Conservation (phyloP, 2,888 invertebrate species). For the Latrodectus elegans region DNA sequence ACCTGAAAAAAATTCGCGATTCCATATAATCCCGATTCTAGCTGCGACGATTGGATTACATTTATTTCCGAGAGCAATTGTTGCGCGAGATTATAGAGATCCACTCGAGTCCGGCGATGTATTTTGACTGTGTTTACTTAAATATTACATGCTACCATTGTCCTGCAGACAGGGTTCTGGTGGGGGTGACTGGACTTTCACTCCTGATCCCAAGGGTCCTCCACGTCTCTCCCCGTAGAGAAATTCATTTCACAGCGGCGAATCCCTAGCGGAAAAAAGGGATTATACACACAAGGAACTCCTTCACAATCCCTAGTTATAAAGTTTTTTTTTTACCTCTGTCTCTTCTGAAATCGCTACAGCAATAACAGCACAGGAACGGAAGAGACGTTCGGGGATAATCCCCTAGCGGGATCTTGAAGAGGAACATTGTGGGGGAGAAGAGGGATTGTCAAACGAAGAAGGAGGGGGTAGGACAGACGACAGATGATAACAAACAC, state of each 20-base stretch:
- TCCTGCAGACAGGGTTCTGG: too few relatives aligned
- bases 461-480: conserved; percentile 24
- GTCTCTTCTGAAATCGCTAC: not conserved
- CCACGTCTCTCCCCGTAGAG: not conserved
- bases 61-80: too few relatives aligned
- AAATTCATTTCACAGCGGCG: not conserved
- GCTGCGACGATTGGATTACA: too few relatives aligned
- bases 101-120: too few relatives aligned
- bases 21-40: too few relatives aligned
- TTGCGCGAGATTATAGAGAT: too few relatives aligned
- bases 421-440: not conserved
- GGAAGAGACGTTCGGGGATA: not conserved
- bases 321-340: not conserved
- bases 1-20: too few relatives aligned
- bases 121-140: too few relatives aligned
- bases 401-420: conserved; percentile 6
- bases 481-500: conserved; percentile 55
- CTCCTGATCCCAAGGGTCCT: not conserved
- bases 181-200: not conserved
- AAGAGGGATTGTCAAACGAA: conserved; percentile 27
- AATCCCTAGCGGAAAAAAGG: conserved; percentile 1
- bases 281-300: not conserved
- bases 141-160: too few relatives aligned
- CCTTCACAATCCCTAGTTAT: not conserved
- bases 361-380: not conserved